These are phyloP conservation scores for Drosophila insularis DNA, from an alignment of 1,140 invertebrate genomes.

Conservation along the genomic window DNA sequence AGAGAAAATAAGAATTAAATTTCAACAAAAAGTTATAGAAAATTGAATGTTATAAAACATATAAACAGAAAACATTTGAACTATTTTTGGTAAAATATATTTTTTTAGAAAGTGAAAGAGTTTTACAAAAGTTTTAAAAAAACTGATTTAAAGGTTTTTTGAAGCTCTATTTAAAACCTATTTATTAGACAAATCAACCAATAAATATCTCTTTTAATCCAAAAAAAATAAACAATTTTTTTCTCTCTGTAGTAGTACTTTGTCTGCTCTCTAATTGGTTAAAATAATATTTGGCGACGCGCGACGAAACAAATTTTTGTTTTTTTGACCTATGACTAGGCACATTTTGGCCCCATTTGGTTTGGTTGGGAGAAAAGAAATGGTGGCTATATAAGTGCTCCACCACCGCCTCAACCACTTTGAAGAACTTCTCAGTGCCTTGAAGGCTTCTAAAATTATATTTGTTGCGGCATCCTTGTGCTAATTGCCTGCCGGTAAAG, in stretches of 20 bases:
- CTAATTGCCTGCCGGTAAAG: constrained; percentile 77
- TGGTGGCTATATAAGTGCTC: constrained; percentile 66
- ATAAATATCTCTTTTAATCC: too few relatives aligned
- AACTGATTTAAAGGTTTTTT: too few relatives aligned
- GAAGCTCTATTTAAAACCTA: too few relatives aligned
- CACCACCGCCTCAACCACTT: constrained; percentile 65
- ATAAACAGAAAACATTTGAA: too few relatives aligned
- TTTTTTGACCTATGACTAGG: constrained; percentile 17
- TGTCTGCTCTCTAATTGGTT: constrained; percentile 46
- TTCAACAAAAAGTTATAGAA: too few relatives aligned
- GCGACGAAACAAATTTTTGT: constrained; percentile 56
- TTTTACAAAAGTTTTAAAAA: too few relatives aligned
- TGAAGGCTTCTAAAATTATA: constrained; percentile 70
- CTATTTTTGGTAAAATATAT: too few relatives aligned
- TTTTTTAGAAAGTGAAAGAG: too few relatives aligned
- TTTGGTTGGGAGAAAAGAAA: constrained; percentile 16
- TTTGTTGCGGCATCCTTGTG: constrained; percentile 77
- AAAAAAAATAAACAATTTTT: background rate
- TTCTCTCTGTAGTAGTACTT: constrained; percentile 19
- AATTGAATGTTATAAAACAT: too few relatives aligned
- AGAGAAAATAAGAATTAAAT: too few relatives aligned
- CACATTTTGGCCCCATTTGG: constrained; percentile 5
- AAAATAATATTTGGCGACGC: constrained; percentile 67
- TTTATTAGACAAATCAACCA: too few relatives aligned
- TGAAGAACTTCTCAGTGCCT: constrained; percentile 26